Conservation (phyloP, 2,888 invertebrate species). For the Harpalus rubripes region DNA sequence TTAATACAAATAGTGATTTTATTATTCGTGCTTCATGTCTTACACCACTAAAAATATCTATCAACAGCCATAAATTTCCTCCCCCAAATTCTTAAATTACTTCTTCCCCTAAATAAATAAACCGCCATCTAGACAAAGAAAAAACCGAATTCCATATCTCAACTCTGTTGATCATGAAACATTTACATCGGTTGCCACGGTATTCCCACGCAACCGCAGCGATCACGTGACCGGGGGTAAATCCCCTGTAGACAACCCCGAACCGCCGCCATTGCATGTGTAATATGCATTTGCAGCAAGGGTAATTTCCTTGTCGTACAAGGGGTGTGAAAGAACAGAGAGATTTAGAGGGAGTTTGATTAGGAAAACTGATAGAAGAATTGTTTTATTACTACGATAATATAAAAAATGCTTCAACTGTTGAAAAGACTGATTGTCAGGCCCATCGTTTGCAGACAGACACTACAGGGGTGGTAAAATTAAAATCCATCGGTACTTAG, state of each 20-base stretch:
- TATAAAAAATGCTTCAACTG: no score
- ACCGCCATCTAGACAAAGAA: conserved; percentile 21
- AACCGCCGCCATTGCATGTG: conserved; percentile 59
- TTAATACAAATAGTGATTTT: no score
- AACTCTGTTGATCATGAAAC: conserved; percentile 17
- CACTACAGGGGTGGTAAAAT: no score
- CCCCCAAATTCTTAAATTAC: neutral
- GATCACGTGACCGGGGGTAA: conserved; percentile 11
- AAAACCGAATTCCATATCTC: conserved; percentile 37
- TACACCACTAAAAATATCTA: neutral
- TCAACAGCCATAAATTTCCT: neutral
- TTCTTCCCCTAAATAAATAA: conserved; percentile 5
- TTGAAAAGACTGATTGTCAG: no score
- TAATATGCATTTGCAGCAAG: conserved; percentile 50
- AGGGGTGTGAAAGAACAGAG: conserved; percentile 1
- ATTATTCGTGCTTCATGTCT: neutral
- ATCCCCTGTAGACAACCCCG: conserved; percentile 42
- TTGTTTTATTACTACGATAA: no score
- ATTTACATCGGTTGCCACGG: conserved; percentile 28
- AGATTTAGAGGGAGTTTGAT: neutral
- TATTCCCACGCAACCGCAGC: neutral
- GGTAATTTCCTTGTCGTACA: conserved; percentile 42
- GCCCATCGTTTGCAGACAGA: no score
- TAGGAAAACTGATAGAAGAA: no score
- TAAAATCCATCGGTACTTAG: no score